phyloP scores from a whole-genome alignment of 2,888 invertebrate species.

The Apamea anceps region DNA sequence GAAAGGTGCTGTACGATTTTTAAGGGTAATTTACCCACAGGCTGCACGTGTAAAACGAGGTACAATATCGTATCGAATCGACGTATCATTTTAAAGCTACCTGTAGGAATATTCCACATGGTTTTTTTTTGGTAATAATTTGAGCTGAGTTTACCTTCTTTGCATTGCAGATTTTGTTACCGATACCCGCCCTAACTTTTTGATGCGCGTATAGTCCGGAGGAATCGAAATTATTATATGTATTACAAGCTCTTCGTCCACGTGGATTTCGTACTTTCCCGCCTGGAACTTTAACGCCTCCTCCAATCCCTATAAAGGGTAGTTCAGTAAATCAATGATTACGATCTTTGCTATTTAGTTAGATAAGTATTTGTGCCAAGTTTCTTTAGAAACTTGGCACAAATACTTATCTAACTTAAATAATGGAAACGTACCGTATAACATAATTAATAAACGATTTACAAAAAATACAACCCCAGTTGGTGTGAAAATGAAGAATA shows the following conservation, averaged over 20 bases:
- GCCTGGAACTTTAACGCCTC: neutral
- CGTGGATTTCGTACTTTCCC: neutral
- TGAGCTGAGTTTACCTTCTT: neutral
- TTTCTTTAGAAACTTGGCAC: too few species aligned
- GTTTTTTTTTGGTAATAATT: neutral
- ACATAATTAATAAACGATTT: too few species aligned
- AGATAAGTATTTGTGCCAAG: neutral
- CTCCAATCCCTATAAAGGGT: neutral
- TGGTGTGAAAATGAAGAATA: too few species aligned
- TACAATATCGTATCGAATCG: neutral
- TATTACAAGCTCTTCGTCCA: neutral
- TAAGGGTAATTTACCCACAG: too few species aligned
- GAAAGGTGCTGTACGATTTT: too few species aligned
- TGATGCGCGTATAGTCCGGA: neutral
- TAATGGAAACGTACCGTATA: too few species aligned
- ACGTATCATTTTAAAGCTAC: constrained; percentile 11
- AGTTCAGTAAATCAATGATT: neutral
- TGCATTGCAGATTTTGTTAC: neutral
- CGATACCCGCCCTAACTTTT: neutral
- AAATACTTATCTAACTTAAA: too few species aligned
- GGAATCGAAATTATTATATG: neutral
- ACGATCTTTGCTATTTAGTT: neutral
- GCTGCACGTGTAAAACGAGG: too few species aligned
- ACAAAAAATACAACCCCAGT: too few species aligned
- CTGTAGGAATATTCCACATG: neutral